Evolutionary conservation across 1,140 invertebrate genomes (phyloP).

Genomic region (Rhyzopertha dominica): DNA sequence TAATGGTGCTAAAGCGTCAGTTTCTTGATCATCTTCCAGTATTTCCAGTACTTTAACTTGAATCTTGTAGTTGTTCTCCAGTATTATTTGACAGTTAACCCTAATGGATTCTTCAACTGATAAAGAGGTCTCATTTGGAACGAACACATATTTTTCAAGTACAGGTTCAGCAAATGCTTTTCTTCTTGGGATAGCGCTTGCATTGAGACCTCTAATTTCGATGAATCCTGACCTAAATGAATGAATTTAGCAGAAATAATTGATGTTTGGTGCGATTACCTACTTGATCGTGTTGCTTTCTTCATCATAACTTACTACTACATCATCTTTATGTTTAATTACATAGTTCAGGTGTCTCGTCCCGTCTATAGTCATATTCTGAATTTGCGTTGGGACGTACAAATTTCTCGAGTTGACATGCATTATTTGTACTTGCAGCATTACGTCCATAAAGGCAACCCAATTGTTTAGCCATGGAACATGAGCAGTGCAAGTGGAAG

Average conservation of each 20-base stretch:
- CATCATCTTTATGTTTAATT: conserved; percentile 41
- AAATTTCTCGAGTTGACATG: conserved; percentile 67
- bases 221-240: conserved; percentile 67
- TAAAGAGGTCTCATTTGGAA: conserved; percentile 60
- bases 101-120: conserved; percentile 62
- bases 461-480: conserved; percentile 75
- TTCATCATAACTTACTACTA: too few relatives aligned
- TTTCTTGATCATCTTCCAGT: conserved; percentile 49
- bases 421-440: conserved; percentile 83
- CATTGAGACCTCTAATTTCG: conserved; percentile 76
- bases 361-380: conserved; percentile 73
- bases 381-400: conserved; percentile 79
- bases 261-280: too few relatives aligned
- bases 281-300: too few relatives aligned
- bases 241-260: too few relatives aligned
- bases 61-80: conserved; percentile 67
- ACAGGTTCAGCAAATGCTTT: conserved; percentile 58
- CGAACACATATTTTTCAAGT: conserved; percentile 67
- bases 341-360: conserved; percentile 55
- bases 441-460: conserved; percentile 89
- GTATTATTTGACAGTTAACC: conserved; percentile 59
- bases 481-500: conserved; percentile 48
- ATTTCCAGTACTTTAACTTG: conserved; percentile 71
- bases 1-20: conserved; percentile 51
- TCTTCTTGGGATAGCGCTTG: conserved; percentile 63